Conservation (phyloP, 2,113 vertebrate species). For the Zeus faber region DNA sequence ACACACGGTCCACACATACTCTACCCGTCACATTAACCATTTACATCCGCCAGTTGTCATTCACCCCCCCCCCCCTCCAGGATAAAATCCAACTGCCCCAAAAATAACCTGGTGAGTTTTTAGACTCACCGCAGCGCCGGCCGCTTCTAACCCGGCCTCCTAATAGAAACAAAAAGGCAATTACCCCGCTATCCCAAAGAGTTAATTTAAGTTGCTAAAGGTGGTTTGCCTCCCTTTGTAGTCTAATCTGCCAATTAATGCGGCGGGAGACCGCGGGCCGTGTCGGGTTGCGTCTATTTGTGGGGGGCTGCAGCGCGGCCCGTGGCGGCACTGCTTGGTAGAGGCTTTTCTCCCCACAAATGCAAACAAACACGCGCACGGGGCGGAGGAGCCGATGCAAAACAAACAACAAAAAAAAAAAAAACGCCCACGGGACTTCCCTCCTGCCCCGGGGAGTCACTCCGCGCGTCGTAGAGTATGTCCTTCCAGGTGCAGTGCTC, state of each 20-base stretch:
- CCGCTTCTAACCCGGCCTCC: slow-evolving; percentile 47
- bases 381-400: slow-evolving; percentile 6
- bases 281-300: slow-evolving; percentile 52
- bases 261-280: slow-evolving; percentile 42
- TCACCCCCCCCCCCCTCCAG: slow-evolving; percentile 23
- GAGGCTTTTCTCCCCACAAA: slow-evolving; percentile 23
- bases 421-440: slow-evolving; percentile 46
- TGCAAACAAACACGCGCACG: slow-evolving; percentile 37
- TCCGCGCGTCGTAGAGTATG: too few species aligned
- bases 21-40: slow-evolving; percentile 63
- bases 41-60: slow-evolving; percentile 53
- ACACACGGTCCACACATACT: slow-evolving; percentile 20
- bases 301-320: slow-evolving; percentile 15
- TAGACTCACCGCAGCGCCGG: slow-evolving; percentile 49
- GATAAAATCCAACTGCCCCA: slow-evolving; percentile 61
- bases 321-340: not conserved
- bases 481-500: too few species aligned
- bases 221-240: slow-evolving; percentile 53
- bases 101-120: slow-evolving; percentile 65
- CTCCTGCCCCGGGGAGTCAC: slow-evolving; percentile 26
- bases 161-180: slow-evolving; percentile 71
- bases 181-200: slow-evolving; percentile 49
- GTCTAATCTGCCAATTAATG: slow-evolving; percentile 64
- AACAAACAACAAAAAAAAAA: slow-evolving; percentile 43
- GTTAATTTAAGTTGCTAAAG: slow-evolving; percentile 62